A percentile compares a stretch with the other conserved stretches of the same genome.
Conservation (phyloP, 1,140 invertebrate species). For the Steinernema khuongi region DNA sequence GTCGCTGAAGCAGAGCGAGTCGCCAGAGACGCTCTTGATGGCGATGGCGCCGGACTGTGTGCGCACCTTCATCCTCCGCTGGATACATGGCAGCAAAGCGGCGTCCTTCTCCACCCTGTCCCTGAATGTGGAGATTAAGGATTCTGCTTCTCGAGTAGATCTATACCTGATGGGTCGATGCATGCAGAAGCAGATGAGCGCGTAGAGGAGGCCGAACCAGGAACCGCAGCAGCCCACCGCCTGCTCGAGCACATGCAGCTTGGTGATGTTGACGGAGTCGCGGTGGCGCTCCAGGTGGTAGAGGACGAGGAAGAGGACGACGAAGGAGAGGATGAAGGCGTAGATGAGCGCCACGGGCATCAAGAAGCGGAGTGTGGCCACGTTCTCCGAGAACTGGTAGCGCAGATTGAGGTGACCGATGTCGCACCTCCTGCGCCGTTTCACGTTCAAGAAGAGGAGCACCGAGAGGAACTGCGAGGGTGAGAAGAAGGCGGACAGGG, state of each 20-base stretch:
- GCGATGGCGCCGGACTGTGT: too few relatives aligned
- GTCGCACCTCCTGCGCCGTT: background rate
- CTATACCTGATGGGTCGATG: background rate
- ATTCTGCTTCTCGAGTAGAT: background rate
- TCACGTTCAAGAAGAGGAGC: background rate
- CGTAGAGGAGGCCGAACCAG: background rate
- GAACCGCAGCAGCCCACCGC: background rate
- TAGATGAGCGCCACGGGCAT: background rate
- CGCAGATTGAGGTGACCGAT: background rate
- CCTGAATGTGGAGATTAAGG: too few relatives aligned
- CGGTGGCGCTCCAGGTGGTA: background rate
- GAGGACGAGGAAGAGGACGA: background rate
- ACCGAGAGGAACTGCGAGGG: background rate
- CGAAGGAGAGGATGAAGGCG: background rate
- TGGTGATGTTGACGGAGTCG: background rate
- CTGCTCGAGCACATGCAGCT: background rate
- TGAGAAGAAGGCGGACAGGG: background rate
- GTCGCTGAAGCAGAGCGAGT: too few relatives aligned
- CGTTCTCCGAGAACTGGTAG: constrained; percentile 6
- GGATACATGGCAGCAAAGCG: too few relatives aligned
- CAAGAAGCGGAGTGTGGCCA: background rate
- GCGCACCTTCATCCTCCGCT: too few relatives aligned
- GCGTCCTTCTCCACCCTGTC: too few relatives aligned
- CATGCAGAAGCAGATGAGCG: background rate
- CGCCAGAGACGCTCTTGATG: too few relatives aligned